Evolutionary conservation across 2,113 vertebrate species (phyloP).

Genomic region (Mesembrinibis cayennensis): DNA sequence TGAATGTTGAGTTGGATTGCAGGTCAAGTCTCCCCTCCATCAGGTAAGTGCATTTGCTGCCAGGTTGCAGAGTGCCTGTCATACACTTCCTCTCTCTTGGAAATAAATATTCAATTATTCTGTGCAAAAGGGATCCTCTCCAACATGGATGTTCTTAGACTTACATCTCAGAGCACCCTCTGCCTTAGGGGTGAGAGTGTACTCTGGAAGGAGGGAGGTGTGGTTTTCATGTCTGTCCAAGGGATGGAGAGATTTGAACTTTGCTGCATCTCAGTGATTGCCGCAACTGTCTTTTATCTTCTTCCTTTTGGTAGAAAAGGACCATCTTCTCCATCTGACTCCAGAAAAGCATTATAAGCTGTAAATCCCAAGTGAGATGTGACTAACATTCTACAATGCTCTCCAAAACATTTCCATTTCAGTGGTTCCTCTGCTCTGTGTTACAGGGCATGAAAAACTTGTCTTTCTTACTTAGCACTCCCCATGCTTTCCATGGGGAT

Average conservation of each 20-base stretch:
- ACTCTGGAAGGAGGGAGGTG: not conserved
- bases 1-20: not conserved
- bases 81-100: not conserved
- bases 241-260: not conserved
- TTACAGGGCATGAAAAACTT: not conserved
- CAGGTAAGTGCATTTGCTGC: constrained; percentile 16
- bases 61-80: not conserved
- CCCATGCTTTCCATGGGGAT: not conserved
- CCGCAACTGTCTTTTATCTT: not conserved
- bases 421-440: not conserved
- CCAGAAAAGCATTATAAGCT: not conserved
- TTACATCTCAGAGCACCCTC: not conserved
- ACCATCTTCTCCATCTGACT: not conserved
- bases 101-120: not conserved
- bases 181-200: not conserved
- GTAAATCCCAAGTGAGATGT: not conserved
- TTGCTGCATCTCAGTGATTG: not conserved
- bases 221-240: not conserved
- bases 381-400: not conserved
- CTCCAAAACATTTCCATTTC: not conserved
- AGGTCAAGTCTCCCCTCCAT: not conserved
- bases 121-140: not conserved
- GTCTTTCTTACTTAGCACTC: not conserved
- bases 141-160: not conserved
- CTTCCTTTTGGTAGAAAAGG: not conserved